Base-by-base conservation (phyloP, 2,888 invertebrate genomes). In the Ganaspis brasiliensis region DNA sequence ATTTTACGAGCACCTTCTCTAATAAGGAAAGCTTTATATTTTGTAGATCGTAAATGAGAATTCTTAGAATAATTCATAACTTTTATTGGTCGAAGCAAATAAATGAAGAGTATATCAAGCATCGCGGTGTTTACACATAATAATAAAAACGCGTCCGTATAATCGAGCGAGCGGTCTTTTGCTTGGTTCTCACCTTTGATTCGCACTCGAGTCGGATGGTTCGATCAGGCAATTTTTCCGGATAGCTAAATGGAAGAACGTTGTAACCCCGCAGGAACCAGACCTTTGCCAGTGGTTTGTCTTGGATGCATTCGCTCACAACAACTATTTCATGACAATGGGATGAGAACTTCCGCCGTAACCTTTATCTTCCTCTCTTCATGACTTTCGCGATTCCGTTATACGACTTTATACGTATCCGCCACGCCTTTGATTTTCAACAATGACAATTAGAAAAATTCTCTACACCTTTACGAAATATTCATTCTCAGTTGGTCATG, bases 161-260 rank as follows among this genome's bases (percentile, higher is more conserved):
- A 59, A 59, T 26, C 31, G 57, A 59, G n/a, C 57, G 31, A 57
- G 57, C 12, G 40, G 14, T 63, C 21, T 63, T n/a, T 40, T 63
- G 21, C 63, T 21, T 63, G 21, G 40, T 57, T 56, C 67, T 74
- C 70, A 40, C 74, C 74, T 72, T 56, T 70, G 74, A 76, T 75
- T 77, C 75, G 49, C 59, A 67, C 52, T 57, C 49, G 61, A 24
- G 14, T 37, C 35, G 31, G 49, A 45, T 35, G 21, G 74, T 71
- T 77, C 72, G 77, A 35, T 49, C 49, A 40, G 19, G 45, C 40
- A 35, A 84, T 87, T 86, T 87, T 88, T 85, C 84, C 83, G 85
- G 86, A 84, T 86, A 85, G 87, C 89, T 90, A 90, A 90, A 90
- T 90, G 90, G 90, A 90, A 90, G 89, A 90, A 90, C 89, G 87